These are phyloP conservation scores for Ochlodes sylvanus DNA, from an alignment of 2,888 invertebrate species.

Conservation along the genomic window DNA sequence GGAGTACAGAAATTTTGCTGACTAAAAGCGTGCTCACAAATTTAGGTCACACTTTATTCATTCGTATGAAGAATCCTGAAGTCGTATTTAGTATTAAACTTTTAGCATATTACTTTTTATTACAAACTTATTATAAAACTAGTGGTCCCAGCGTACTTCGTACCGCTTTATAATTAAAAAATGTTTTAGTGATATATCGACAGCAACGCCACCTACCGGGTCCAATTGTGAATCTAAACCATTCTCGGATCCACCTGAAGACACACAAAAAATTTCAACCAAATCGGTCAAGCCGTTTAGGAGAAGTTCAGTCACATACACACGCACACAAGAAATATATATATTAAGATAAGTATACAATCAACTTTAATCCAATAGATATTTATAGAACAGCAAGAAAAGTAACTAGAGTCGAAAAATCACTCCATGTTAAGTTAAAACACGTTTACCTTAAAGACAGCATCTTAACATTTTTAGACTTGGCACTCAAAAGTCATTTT, in stretches of 20 bases:
- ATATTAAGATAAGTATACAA: too few relatives aligned
- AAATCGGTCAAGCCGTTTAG: too few relatives aligned
- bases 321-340: too few relatives aligned
- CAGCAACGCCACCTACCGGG: too few relatives aligned
- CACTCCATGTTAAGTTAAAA: conserved; percentile 19
- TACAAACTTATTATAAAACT: too few relatives aligned
- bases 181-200: too few relatives aligned
- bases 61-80: conserved; percentile 1
- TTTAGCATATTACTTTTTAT: neutral
- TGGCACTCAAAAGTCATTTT: conserved; percentile 32
- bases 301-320: too few relatives aligned
- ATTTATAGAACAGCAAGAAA: conserved; percentile 8
- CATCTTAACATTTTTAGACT: conserved; percentile 37
- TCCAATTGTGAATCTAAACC: too few relatives aligned
- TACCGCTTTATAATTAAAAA: too few relatives aligned
- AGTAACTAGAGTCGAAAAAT: conserved; percentile 23
- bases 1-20: neutral
- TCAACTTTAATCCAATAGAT: conserved; percentile 5
- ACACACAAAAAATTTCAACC: too few relatives aligned
- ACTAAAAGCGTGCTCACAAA: neutral
- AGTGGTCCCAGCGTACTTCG: too few relatives aligned
- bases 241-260: too few relatives aligned
- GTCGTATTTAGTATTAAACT: neutral
- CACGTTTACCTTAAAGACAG: conserved; percentile 25
- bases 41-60: conserved; percentile 10